Evolutionary conservation across 2,888 invertebrate genomes (phyloP).

Genomic region (Drosophila lacicola): DNA sequence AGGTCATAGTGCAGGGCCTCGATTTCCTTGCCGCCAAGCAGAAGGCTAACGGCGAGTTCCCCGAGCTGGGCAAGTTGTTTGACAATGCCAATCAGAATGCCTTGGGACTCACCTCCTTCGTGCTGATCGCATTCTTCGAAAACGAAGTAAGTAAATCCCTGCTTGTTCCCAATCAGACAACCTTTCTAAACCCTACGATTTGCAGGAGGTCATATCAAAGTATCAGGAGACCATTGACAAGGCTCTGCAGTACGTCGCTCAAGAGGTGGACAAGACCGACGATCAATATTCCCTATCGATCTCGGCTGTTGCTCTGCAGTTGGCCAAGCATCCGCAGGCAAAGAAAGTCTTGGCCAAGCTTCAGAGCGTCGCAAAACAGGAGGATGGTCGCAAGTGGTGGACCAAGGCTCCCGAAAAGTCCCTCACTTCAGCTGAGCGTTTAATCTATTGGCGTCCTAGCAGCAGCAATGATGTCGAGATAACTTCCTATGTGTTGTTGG

Average conservation of each 20-base stretch:
- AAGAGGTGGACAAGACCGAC: slow-evolving; percentile 88
- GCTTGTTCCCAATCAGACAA: background rate
- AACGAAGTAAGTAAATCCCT: slow-evolving; percentile 85
- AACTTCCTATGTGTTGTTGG: slow-evolving; percentile 94
- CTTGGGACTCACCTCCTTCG: slow-evolving; percentile 92
- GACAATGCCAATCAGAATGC: slow-evolving; percentile 88
- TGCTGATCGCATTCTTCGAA: slow-evolving; percentile 91
- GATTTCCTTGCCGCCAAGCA: slow-evolving; percentile 90
- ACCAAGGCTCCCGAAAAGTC: slow-evolving; percentile 86
- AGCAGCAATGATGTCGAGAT: slow-evolving; percentile 92
- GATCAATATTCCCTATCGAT: slow-evolving; percentile 92
- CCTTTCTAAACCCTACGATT: background rate
- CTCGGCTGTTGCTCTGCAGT: slow-evolving; percentile 90
- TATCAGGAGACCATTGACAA: slow-evolving; percentile 90
- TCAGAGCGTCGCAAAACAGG: slow-evolving; percentile 85
- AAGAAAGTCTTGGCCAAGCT: slow-evolving; percentile 87
- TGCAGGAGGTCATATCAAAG: slow-evolving; percentile 71
- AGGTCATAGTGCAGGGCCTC: slow-evolving; percentile 88
- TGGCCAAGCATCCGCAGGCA: slow-evolving; percentile 90
- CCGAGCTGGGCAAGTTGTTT: slow-evolving; percentile 91
- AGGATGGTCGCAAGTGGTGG: slow-evolving; percentile 91
- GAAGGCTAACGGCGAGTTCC: slow-evolving; percentile 91
- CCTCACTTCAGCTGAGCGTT: background rate
- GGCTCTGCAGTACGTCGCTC: slow-evolving; percentile 91
- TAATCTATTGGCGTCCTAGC: slow-evolving; percentile 86